phyloP scores from a whole-genome alignment of 1,140 invertebrate genomes.

The Drosophila subobscura region DNA sequence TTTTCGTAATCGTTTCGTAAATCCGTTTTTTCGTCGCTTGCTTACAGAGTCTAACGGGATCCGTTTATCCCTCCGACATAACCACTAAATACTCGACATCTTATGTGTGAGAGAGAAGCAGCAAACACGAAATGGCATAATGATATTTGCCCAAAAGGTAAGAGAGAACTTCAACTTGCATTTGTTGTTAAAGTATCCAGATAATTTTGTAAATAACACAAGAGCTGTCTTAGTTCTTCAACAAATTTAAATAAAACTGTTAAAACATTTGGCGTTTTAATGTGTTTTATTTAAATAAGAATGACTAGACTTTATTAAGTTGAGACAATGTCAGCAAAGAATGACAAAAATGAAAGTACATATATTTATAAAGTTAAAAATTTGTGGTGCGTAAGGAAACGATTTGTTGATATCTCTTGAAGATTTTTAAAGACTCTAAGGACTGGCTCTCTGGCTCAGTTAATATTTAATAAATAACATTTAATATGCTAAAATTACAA shows the following conservation, averaged over 20 bases:
- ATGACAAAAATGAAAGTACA: neutral
- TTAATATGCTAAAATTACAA: neutral
- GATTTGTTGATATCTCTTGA: neutral
- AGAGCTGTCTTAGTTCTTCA: neutral
- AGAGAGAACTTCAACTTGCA: too few species aligned
- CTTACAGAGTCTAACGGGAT: too few species aligned
- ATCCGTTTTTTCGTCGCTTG: too few species aligned
- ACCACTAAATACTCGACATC: too few species aligned
- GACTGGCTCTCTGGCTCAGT: too few species aligned
- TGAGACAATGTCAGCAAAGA: conserved; percentile 13
- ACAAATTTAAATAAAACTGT: neutral
- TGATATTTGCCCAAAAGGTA: too few species aligned
- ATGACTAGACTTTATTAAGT: conserved; percentile 11
- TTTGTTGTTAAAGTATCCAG: neutral
- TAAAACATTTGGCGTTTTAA: conserved; percentile 9
- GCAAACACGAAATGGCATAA: too few species aligned
- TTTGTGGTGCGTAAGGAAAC: neutral
- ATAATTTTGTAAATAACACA: neutral
- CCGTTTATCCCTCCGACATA: too few species aligned
- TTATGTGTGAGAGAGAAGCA: too few species aligned
- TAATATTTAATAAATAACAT: neutral
- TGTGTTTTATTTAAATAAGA: conserved; percentile 13
- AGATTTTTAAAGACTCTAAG: neutral
- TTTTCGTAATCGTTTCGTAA: too few species aligned
- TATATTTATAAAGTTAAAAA: neutral